A percentile compares a stretch with the other conserved stretches of the same genome.
Evolutionary conservation across 2,113 vertebrate genomes (phyloP).

Genomic region (Caloenas nicobarica): DNA sequence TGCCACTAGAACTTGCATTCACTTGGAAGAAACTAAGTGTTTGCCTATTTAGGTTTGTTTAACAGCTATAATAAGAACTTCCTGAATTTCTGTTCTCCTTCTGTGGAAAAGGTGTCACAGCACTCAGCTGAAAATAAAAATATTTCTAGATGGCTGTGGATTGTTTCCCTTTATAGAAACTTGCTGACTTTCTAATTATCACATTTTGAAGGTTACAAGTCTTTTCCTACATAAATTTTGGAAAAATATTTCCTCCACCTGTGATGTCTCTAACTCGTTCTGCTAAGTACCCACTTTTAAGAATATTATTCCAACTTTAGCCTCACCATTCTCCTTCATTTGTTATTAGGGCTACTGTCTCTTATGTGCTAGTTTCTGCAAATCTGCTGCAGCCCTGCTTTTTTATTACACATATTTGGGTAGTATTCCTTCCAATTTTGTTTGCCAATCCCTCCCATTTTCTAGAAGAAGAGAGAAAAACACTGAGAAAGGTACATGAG

Average conservation of each 20-base stretch:
- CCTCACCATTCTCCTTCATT: neutral
- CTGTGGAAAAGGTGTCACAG: conserved; percentile 31
- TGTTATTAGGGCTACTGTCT: neutral
- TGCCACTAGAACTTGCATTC: neutral
- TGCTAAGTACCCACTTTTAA: neutral
- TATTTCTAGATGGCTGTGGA: neutral
- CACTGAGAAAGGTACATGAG: neutral
- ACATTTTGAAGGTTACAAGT: neutral
- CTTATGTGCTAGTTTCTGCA: neutral
- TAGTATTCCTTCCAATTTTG: neutral
- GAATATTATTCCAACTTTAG: neutral
- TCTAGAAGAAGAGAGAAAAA: neutral
- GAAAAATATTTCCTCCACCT: neutral
- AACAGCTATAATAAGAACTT: conserved; percentile 33
- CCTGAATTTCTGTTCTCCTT: neutral
- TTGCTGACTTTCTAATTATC: neutral
- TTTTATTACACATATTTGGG: neutral
- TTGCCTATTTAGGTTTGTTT: neutral
- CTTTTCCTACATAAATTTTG: neutral
- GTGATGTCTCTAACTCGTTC: neutral
- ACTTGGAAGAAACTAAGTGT: neutral
- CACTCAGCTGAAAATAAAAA: neutral
- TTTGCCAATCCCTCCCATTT: neutral
- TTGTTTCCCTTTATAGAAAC: neutral
- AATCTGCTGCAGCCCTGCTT: neutral